These are phyloP conservation scores for Dissostichus mawsoni DNA, from an alignment of 2,113 vertebrate species.

Conservation along the genomic window DNA sequence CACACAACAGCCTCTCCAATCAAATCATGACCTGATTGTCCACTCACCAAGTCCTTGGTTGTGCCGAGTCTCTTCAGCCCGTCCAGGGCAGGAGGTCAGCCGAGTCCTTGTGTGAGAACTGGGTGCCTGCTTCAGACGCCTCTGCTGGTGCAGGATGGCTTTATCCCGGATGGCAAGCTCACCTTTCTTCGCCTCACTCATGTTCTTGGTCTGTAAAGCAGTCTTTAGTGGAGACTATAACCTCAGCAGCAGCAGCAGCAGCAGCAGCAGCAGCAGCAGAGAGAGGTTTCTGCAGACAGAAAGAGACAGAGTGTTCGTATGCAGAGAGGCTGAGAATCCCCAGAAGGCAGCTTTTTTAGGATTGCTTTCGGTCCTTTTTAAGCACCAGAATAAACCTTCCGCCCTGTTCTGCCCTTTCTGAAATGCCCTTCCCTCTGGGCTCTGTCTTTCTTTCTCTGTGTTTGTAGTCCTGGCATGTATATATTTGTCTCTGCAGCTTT, in stretches of 20 bases:
- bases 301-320: conserved; percentile 7
- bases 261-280: conserved; percentile 9
- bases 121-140: conserved; percentile 94
- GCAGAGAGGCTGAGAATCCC: conserved; percentile 22
- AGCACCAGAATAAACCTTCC: conserved; percentile 29
- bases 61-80: conserved; percentile 94
- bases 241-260: conserved; percentile 19
- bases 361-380: conserved; percentile 30
- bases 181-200: conserved; percentile 80
- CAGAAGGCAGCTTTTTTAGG: conserved; percentile 7
- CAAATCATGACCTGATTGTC: neutral
- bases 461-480: conserved; percentile 53
- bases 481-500: conserved; percentile 44
- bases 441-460: conserved; percentile 11
- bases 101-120: conserved; percentile 97
- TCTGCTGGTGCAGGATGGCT: conserved; percentile 92
- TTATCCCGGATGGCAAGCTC: conserved; percentile 88
- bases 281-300: conserved; percentile 7
- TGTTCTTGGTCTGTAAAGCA: conserved; percentile 43
- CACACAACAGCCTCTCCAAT: neutral
- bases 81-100: conserved; percentile 97
- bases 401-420: conserved; percentile 23
- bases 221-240: conserved; percentile 26
- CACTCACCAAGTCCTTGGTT: conserved; percentile 95
- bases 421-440: conserved; percentile 48